phyloP scores from a whole-genome alignment of 2,797 vertebrate genomes.

The Acrossocheilus fasciatus region DNA sequence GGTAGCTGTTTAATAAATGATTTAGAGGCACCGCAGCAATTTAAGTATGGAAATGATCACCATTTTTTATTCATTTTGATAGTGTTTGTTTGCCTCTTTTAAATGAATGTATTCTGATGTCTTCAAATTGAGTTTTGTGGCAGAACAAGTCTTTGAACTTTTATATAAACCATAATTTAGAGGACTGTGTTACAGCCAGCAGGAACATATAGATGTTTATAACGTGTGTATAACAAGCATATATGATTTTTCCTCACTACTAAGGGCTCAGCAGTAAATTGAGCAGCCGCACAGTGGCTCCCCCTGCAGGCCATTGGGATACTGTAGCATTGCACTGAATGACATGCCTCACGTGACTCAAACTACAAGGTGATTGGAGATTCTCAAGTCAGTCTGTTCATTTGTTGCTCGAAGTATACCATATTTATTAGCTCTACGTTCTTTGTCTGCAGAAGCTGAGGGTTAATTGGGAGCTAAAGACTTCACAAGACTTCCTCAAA shows the following conservation, averaged over 20 bases:
- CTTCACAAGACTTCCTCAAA: slow-evolving; percentile 65
- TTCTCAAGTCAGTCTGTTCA: neutral
- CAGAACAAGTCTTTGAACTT: neutral
- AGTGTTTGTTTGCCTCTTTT: neutral
- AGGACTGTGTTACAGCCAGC: neutral
- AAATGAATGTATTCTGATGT: neutral
- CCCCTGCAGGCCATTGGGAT: slow-evolving; percentile 48
- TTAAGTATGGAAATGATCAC: neutral
- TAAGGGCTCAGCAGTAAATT: slow-evolving; percentile 50
- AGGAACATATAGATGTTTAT: neutral
- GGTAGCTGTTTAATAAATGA: neutral
- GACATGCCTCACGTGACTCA: slow-evolving; percentile 27
- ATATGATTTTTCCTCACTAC: neutral
- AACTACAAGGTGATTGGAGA: slow-evolving; percentile 18
- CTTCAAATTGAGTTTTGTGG: neutral
- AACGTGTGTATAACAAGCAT: neutral
- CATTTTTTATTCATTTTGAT: neutral
- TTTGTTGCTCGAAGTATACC: neutral
- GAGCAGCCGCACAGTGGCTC: slow-evolving; percentile 56
- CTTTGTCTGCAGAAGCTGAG: slow-evolving; percentile 67
- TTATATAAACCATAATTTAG: neutral
- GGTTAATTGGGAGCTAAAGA: slow-evolving; percentile 62
- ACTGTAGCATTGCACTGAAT: slow-evolving; percentile 46
- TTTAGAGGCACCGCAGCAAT: neutral
- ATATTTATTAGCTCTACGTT: neutral